A percentile compares a stretch with the other conserved stretches of the same genome.
Conservation (phyloP, 2,888 invertebrate genomes). For the Chrysotoxum bicinctum region DNA sequence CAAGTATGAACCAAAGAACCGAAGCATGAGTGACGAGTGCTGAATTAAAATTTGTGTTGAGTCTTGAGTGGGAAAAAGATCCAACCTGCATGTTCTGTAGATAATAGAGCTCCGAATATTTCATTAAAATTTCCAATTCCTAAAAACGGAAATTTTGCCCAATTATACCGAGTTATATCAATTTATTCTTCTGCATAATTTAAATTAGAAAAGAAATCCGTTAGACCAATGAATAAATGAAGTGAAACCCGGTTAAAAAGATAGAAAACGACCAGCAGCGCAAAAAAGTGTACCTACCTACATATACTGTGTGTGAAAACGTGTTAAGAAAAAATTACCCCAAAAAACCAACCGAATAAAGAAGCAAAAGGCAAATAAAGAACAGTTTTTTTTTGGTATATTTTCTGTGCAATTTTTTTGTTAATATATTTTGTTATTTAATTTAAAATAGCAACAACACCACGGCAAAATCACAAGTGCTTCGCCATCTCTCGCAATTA, state of each 20-base stretch:
- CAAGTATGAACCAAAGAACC: constrained; percentile 6
- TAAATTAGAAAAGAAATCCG: constrained; percentile 9
- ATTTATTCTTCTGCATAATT: constrained; percentile 8
- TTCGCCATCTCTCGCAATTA: constrained; percentile 57
- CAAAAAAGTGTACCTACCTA: constrained; percentile 20
- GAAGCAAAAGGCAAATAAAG: constrained; percentile 51
- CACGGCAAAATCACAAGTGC: constrained; percentile 50
- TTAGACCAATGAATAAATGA: constrained; percentile 11
- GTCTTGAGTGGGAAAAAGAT: constrained; percentile 41
- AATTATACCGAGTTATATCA: constrained; percentile 19
- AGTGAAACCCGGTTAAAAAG: constrained; percentile 20
- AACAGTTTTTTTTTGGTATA: constrained; percentile 14
- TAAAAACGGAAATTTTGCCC: constrained; percentile 33
- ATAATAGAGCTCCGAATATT: constrained; percentile 63
- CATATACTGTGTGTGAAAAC: constrained; percentile 21
- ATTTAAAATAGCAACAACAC: constrained; percentile 49
- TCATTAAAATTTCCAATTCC: constrained; percentile 45
- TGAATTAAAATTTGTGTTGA: constrained; percentile 10
- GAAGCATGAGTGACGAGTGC: constrained; percentile 35
- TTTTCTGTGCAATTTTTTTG: constrained; percentile 23
- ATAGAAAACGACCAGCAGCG: constrained; percentile 12
- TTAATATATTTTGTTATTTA: constrained; percentile 32
- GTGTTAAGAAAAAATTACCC: constrained; percentile 49
- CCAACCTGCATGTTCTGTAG: constrained; percentile 61
- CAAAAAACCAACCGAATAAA: constrained; percentile 41